Conservation (phyloP, 1,140 invertebrate genomes). For the Oryzaephilus surinamensis region DNA sequence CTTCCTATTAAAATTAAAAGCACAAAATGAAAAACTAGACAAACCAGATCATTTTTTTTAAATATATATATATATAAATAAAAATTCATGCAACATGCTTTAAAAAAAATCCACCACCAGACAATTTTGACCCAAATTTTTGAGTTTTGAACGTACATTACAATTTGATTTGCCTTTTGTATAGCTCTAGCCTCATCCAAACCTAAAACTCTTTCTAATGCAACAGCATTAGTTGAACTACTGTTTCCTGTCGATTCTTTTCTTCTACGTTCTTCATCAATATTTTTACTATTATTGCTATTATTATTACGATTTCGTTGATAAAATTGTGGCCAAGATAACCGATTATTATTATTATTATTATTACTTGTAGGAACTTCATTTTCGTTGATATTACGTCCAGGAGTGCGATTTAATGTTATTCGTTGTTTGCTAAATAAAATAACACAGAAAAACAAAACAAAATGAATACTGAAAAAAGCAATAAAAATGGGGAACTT, state of each 20-base stretch:
- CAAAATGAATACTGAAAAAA: too few relatives aligned
- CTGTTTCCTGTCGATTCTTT: constrained; percentile 19
- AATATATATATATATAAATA: not conserved
- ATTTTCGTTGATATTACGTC: constrained; percentile 21
- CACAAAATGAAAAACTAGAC: constrained; percentile 4
- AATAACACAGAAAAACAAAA: constrained; percentile 1
- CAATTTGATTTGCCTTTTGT: constrained; percentile 72
- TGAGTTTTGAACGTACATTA: constrained; percentile 58
- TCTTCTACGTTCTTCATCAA: constrained; percentile 20
- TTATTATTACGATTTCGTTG: constrained; percentile 24
- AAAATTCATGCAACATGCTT: not conserved
- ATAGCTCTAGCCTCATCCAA: constrained; percentile 65
- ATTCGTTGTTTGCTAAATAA: constrained; percentile 31
- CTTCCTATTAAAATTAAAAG: constrained; percentile 68
- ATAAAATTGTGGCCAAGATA: constrained; percentile 34
- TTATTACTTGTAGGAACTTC: constrained; percentile 20
- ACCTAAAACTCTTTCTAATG: constrained; percentile 46
- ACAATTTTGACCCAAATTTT: not conserved
- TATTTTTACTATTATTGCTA: constrained; percentile 9
- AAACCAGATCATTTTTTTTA: not conserved
- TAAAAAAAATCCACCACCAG: not conserved
- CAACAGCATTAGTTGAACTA: constrained; percentile 18
- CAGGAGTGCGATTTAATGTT: constrained; percentile 20
- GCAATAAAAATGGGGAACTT: too few relatives aligned
- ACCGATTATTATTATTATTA: constrained; percentile 27